Conservation (phyloP, 2,113 vertebrate species). For the Aix galericulata region DNA sequence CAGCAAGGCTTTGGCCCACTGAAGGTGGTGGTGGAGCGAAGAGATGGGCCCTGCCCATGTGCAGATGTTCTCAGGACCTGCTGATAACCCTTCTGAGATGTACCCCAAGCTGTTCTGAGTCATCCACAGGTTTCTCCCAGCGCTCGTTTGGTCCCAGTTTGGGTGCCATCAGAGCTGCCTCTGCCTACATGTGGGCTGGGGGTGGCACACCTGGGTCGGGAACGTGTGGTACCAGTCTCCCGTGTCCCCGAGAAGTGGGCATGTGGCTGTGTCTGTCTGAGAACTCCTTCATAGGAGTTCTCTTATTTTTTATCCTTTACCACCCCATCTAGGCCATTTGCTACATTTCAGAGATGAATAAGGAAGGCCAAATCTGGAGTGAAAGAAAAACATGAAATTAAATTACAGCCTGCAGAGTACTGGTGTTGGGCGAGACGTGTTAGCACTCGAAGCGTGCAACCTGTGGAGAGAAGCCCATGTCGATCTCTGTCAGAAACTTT, state of each 20-base stretch:
- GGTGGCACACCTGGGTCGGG: neutral
- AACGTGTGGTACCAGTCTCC: neutral
- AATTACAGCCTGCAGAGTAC: neutral
- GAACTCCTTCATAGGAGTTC: neutral
- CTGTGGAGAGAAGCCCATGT: neutral
- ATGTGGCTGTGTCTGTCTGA: neutral
- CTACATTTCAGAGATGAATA: neutral
- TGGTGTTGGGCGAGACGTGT: neutral
- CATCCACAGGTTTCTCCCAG: neutral
- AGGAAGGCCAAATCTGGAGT: neutral
- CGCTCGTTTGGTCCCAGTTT: accelerated
- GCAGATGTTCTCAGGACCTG: neutral
- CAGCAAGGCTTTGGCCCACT: accelerated
- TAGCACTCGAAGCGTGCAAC: neutral
- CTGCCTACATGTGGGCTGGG: accelerated
- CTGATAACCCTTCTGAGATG: neutral
- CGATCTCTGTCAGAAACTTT: neutral
- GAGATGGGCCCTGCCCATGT: accelerated
- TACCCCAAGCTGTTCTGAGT: neutral
- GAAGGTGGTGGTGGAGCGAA: neutral
- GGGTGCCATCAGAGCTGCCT: neutral
- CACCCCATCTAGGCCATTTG: neutral
- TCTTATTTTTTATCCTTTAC: neutral
- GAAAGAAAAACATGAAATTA: neutral
- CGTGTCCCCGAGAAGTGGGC: neutral